Evolutionary conservation across 35 echinoderm and acorn worm genomes (phyloP).

Genomic region (Ophiothrix spiculata): DNA sequence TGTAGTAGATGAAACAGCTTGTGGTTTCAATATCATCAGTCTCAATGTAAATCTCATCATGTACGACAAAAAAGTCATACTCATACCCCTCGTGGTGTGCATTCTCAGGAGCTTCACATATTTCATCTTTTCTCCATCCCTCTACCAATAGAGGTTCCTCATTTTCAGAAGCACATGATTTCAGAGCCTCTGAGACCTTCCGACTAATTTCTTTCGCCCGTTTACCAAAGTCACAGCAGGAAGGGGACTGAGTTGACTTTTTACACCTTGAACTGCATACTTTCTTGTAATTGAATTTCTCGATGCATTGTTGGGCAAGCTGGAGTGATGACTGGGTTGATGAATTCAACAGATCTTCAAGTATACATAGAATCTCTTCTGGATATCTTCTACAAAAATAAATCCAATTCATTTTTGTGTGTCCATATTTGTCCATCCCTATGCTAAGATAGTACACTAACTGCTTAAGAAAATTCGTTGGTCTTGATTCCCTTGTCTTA

Average conservation of each 20-base stretch:
- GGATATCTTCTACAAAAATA: background rate
- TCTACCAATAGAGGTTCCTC: background rate
- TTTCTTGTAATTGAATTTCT: background rate
- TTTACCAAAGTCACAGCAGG: background rate
- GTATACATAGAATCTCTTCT: background rate
- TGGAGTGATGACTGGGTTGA: background rate
- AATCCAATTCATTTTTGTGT: background rate
- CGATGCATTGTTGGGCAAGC: background rate
- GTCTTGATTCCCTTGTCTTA: background rate
- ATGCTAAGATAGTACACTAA: background rate
- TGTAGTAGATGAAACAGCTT: background rate
- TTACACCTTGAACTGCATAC: background rate
- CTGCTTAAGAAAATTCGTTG: background rate
- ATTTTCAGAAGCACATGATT: background rate
- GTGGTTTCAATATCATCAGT: no score
- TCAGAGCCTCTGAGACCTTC: background rate
- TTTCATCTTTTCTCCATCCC: background rate
- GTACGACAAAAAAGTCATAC: background rate
- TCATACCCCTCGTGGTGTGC: background rate
- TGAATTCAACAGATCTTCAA: background rate
- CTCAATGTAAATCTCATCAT: background rate
- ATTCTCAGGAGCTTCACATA: background rate
- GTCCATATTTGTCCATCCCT: background rate
- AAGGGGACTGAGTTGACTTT: background rate
- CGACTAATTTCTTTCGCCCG: background rate